These are phyloP conservation scores for Thera obeliscata DNA, from an alignment of 2,888 invertebrate species.

Conservation along the genomic window DNA sequence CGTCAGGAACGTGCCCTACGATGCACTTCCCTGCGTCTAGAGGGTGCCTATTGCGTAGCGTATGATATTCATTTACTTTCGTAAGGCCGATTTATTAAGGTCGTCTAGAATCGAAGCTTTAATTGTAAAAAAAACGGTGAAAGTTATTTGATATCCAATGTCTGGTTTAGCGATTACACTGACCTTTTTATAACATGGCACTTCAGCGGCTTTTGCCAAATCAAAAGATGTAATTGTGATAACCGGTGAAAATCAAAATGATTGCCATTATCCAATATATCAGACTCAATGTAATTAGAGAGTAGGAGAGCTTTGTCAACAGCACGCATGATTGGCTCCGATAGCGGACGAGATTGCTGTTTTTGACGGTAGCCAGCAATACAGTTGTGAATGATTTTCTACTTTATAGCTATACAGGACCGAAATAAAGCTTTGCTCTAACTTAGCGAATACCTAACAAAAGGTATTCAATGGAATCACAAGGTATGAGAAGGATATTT, in stretches of 20 bases:
- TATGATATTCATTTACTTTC: no score
- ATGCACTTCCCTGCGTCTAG: no score
- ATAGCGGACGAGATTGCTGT: constrained; percentile 16
- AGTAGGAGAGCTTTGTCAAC: constrained; percentile 49
- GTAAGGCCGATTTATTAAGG: no score
- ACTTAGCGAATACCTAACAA: background rate
- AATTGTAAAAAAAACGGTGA: no score
- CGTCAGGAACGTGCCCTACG: no score
- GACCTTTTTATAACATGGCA: background rate
- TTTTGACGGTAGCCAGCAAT: constrained; percentile 11
- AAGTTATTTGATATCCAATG: no score
- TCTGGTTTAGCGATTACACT: no score
- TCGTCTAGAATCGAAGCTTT: no score
- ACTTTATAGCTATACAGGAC: no score
- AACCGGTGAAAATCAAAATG: constrained; percentile 21
- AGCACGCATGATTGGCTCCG: constrained; percentile 44
- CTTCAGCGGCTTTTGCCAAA: constrained; percentile 9
- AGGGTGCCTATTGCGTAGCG: no score
- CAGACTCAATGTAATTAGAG: constrained; percentile 47
- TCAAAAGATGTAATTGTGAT: constrained; percentile 13
- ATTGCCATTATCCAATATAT: constrained; percentile 33
- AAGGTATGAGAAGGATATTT: background rate
- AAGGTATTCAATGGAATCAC: background rate
- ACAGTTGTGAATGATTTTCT: background rate
- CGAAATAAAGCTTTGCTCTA: no score